Evolutionary conservation across 2,888 invertebrate genomes (phyloP).

Genomic region (Gryllus longicercus): DNA sequence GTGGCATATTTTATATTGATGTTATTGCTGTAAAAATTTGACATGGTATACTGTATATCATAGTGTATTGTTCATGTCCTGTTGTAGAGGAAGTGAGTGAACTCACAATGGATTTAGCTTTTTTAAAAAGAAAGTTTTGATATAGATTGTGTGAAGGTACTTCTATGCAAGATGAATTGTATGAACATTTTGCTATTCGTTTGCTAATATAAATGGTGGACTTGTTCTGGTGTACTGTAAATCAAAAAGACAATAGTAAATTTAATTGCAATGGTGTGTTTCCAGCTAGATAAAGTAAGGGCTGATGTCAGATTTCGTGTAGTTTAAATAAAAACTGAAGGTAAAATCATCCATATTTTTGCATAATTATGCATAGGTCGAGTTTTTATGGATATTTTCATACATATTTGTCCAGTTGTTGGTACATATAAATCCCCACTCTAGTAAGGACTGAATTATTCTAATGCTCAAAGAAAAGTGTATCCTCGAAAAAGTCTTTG

Average conservation of each 20-base stretch:
- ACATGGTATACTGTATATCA: background rate
- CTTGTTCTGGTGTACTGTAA: background rate
- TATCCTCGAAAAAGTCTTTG: background rate
- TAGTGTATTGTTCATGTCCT: background rate
- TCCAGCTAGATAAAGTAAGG: background rate
- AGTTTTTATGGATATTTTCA: conserved; percentile 10
- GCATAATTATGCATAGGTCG: conserved; percentile 1
- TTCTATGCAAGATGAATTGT: background rate
- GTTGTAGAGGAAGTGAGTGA: background rate
- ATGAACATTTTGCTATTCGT: background rate
- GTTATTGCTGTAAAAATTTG: conserved; percentile 2
- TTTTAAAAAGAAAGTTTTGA: conserved; percentile 2
- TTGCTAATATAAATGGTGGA: background rate
- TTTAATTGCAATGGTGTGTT: background rate
- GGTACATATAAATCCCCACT: conserved; percentile 8
- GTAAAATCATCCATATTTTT: background rate
- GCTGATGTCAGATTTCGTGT: background rate
- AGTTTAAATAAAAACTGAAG: background rate
- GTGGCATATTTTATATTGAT: conserved; percentile 17
- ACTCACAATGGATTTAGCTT: background rate
- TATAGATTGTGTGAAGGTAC: background rate
- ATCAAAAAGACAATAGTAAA: background rate
- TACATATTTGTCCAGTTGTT: conserved; percentile 1
- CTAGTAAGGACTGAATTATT: background rate
- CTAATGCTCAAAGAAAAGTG: background rate